Evolutionary conservation across 2,888 invertebrate species (phyloP).

Genomic region (Parochlus steinenii): DNA sequence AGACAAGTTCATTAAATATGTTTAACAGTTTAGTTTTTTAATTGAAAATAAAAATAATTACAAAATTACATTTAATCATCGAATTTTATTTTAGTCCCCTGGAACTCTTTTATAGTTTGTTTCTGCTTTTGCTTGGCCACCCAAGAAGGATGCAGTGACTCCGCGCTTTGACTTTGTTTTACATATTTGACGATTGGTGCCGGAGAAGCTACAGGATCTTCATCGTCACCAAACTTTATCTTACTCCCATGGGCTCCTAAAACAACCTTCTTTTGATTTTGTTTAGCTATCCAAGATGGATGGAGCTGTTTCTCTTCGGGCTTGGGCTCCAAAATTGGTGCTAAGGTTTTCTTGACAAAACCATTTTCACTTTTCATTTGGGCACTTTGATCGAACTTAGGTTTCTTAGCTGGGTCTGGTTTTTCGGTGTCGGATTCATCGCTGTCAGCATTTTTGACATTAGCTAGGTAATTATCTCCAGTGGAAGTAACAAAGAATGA

Average conservation of each 20-base stretch:
- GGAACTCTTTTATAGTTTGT: constrained; percentile 20
- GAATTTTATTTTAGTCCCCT: constrained; percentile 25
- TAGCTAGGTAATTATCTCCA: constrained; percentile 26
- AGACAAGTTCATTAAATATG: constrained; percentile 14
- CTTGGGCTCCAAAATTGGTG: constrained; percentile 14
- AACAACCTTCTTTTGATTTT: constrained; percentile 16
- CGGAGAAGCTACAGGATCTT: neutral
- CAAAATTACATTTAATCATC: constrained; percentile 13
- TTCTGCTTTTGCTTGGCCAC: constrained; percentile 24
- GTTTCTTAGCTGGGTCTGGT: neutral
- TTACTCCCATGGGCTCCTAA: too few relatives aligned
- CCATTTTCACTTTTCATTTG: neutral
- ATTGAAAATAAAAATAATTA: constrained; percentile 1
- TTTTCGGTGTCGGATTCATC: constrained; percentile 4
- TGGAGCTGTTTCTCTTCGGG: constrained; percentile 12
- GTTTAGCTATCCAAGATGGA: constrained; percentile 17
- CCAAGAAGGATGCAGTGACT: constrained; percentile 25
- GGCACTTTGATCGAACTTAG: neutral
- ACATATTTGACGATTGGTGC: neutral
- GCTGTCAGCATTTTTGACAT: constrained; percentile 16
- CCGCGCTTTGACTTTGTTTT: constrained; percentile 9
- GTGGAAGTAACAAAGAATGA: constrained; percentile 26
- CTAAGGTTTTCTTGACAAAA: too few relatives aligned
- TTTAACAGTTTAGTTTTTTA: constrained; percentile 13
- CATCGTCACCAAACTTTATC: neutral